Evolutionary conservation across 2,888 invertebrate genomes (phyloP).

Genomic region (Callyntrura guangdongensis): DNA sequence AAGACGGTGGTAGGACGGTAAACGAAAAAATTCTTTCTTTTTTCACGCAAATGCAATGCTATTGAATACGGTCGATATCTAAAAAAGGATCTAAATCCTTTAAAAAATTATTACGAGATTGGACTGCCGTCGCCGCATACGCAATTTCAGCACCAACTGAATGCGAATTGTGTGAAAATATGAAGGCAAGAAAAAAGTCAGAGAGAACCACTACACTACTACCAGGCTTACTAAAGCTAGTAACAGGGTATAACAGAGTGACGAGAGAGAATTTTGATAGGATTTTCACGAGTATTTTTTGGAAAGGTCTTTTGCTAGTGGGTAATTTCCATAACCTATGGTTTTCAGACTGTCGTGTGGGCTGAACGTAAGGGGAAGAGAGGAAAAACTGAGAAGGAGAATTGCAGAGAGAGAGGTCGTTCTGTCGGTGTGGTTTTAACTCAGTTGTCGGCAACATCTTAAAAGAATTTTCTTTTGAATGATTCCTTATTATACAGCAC

Average conservation of each 20-base stretch:
- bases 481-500: no score
- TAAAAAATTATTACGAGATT: neutral
- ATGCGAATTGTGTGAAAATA: constrained; percentile 7
- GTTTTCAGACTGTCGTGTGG: constrained; percentile 10
- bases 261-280: constrained; percentile 10
- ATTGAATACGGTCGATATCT: no score
- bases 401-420: neutral
- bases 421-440: no score
- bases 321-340: constrained; percentile 73
- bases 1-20: no score
- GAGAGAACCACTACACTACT: neutral
- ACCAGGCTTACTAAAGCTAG: no score
- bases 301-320: neutral
- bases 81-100: no score
- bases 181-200: neutral
- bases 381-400: neutral
- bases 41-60: no score
- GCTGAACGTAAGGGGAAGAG: neutral
- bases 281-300: neutral
- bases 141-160: constrained; percentile 1
- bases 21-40: no score
- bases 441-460: no score
- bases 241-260: neutral
- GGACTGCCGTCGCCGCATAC: neutral
- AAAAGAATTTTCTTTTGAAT: no score